Conservation (phyloP, 2,113 vertebrate species). For the Oceanodroma tethys region DNA sequence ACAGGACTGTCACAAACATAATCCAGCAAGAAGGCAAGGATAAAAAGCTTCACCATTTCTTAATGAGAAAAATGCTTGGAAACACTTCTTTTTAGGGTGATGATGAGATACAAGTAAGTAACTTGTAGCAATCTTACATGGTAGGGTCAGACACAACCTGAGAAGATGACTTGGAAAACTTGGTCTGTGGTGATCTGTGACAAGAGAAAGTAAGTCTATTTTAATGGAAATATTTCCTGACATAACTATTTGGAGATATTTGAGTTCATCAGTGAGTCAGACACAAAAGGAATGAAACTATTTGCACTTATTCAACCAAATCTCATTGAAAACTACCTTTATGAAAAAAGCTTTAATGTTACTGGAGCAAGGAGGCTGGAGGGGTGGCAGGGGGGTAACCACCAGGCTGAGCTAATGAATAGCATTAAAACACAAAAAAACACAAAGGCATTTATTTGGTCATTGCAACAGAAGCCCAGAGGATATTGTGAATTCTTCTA, state of each 20-base stretch:
- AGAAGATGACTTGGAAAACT: neutral
- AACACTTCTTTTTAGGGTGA: neutral
- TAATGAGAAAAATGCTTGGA: neutral
- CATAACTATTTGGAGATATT: neutral
- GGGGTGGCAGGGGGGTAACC: neutral
- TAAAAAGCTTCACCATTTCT: neutral
- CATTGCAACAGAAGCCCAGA: neutral
- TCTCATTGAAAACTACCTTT: neutral
- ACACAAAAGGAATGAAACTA: neutral
- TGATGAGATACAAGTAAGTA: neutral
- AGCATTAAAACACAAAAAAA: neutral
- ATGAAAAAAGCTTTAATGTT: neutral
- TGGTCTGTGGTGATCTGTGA: neutral
- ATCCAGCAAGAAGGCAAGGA: neutral
- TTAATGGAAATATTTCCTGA: neutral
- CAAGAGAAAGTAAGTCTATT: neutral
- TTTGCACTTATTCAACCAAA: neutral
- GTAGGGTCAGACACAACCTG: neutral
- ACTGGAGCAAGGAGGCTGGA: neutral
- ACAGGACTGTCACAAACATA: neutral
- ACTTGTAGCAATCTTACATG: neutral
- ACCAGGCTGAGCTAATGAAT: neutral
- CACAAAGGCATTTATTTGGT: neutral
- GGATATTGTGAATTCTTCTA: neutral
- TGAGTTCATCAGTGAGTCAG: neutral